Evolutionary conservation across 2,113 vertebrate species (phyloP), one percentile per base, ranked within the genome.

Genomic region (Telmatochromis brichardi): DNA sequence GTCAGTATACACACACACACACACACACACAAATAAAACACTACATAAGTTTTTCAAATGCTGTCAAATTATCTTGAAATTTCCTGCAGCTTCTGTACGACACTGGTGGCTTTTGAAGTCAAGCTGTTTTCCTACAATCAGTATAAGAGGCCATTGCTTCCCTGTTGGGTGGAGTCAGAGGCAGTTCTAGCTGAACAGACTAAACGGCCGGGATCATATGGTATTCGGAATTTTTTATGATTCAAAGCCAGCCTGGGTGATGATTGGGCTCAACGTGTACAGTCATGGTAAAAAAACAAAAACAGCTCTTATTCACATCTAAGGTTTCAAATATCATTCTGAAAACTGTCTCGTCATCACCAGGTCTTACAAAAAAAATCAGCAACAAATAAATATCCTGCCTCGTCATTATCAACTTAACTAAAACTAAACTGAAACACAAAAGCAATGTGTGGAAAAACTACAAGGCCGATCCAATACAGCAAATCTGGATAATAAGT

Each of bases 1-100:
- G 54, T 55, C 54, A 55, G 54, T 55, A n/a, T 0, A 54, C n/a
- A 55, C 53, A 55, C 6, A 53, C 19, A 51, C 50, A 51, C 17
- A 50, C 51, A 53, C 19, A 54, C 9, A 54, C 17, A 50, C 4
- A 57, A 28, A 57, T 9, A 58, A 58, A 58, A 15, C 7, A 58
- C 55, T 57, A 7, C 21, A 14, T 7, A 15, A 9, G 55, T 28
- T 58, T 58, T 60, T 60, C 5, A 33, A 60, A 60, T 28, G 14
- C 8, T 60, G 28, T 60, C 3, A 87, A 85, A 92, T 89, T 87
- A 90, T 84, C 86, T 54, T 83, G 82, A 86, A 58, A 26, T 54
- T 26, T 88, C 35, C 57, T 58, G 57, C 57, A 58, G 57, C 55
- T 58, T 58, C 26, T 86, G 80, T 80, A 65, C 33, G 2, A 23